Evolutionary conservation across 92 coral and sea anemone genomes (phyloP).

Genomic region (Micromussa lordhowensis): DNA sequence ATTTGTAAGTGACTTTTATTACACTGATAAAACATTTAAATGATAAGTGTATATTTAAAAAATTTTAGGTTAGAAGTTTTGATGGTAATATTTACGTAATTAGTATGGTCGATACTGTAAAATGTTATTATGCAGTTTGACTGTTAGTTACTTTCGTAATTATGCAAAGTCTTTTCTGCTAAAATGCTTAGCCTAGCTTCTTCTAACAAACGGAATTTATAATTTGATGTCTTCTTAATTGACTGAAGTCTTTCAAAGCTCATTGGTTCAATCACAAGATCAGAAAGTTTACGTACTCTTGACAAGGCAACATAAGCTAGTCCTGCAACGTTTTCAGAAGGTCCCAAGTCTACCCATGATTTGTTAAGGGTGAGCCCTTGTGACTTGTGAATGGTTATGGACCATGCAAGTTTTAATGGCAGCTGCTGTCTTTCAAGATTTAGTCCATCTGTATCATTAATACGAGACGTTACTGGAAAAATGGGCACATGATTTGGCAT

Average conservation of each 20-base stretch:
- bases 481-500: background rate
- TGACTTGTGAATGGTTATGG: conserved; percentile 49
- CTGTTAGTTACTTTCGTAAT: conserved; percentile 21
- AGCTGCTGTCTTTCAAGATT: conserved; percentile 27
- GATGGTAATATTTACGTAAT: no score
- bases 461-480: background rate
- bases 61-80: no score
- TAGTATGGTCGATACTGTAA: no score
- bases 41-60: no score
- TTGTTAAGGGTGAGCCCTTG: conserved; percentile 44
- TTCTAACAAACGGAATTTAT: conserved; percentile 45
- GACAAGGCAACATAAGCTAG: conserved; percentile 51
- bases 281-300: conserved; percentile 23
- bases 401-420: conserved; percentile 53
- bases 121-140: no score
- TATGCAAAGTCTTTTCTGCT: conserved; percentile 42
- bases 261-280: conserved; percentile 42
- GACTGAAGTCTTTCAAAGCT: conserved; percentile 51
- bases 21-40: no score
- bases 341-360: conserved; percentile 28
- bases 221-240: conserved; percentile 54
- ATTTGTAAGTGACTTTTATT: no score
- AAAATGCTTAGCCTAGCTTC: conserved; percentile 50
- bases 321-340: conserved; percentile 53
- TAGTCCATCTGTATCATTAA: background rate